Evolutionary conservation across 2,113 vertebrate genomes (phyloP), one percentile per base, ranked within the genome.

Genomic region (Melanerpes formicivorus): DNA sequence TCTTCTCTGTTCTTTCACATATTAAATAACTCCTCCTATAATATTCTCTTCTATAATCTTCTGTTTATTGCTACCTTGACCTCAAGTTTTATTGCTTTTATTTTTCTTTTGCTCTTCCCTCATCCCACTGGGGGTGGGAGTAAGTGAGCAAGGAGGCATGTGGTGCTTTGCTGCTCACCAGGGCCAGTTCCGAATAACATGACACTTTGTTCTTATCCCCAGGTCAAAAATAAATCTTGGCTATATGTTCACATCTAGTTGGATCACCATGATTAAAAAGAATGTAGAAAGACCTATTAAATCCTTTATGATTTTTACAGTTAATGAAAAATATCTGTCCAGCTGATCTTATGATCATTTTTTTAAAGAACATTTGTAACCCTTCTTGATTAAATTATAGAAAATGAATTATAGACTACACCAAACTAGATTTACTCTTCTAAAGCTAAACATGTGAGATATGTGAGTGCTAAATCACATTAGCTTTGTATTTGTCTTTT

Each of bases 141-240:
- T 22, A 21, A 50, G 2, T 64, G n/a, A 67, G 4, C 3, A 2
- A 69, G 18, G 1, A 2, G 6, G 3, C 64, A 2, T 73, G 29
- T 69, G 2, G 11, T 48, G 14, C 13, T 63, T 34, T 74, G 13
- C 25, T 82, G 9, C 37, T 32, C 8, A 60, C 6, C 7, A 40
- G 32, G 3, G 9, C 29, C 60, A 82, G 30, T 12, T 6, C 21
- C n/a, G 18, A 77, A 26, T 4, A 44, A 10, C 37, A 74, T n/a
- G 12, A 40, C 4, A 23, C 14, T 44, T n/a, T 42, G 5, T 50
- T 50, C 48, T 50, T 50, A 50, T 22, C 19, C 21, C 8, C 9
- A 52, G n/a, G 34, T 8, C 10, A 50, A 65, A 90, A 58, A 58
- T 18, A 52, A 21, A 3, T 58, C 13, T 50, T 29, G 22, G 4